Evolutionary conservation across 2,888 invertebrate species (phyloP), one percentile per base, ranked within the genome.

Genomic region (Oscheius sp.): DNA sequence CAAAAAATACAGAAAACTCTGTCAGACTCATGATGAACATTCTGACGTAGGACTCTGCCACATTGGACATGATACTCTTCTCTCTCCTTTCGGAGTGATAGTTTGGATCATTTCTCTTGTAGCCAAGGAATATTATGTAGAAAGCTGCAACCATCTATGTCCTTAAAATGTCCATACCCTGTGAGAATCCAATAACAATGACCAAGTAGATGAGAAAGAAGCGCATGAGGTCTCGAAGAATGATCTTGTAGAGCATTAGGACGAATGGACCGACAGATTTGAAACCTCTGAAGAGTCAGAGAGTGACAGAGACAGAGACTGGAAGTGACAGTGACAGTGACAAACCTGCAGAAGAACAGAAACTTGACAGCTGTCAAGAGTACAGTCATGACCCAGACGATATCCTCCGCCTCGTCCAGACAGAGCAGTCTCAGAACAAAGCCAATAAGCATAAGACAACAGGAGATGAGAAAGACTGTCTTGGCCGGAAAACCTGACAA

Each of bases 191-290:
- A 93, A 97, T 94, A 1, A 98, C 95, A 89, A 99, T 98, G 5
- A 99, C 95, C 79, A 95, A 91, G 89, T 98, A 98, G 88, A 99
- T 98, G 65, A 94, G 94, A 77, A 96, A 96, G 90, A 99, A 98
- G 79, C 98, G 92, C 53, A 97, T 92, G n/a, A 99, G 91, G 91
- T 99, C 98, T 73, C 97, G 96, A 93, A 94, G 94, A 65, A 98
- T 94, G 96, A 99, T 98, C 81, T 96, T 93, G 91, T 98, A 98
- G 85, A 99, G 96, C 97, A 98, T 98, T 83, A 97, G 95, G n/a
- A 98, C 98, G 92, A 98, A 98, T 0, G 98, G 98, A 2, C 98
- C 98, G 1, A 98, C 96, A 0, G 96, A 95, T 90, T 96, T 96
- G 91, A 98, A 97, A 7, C 97, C 97, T 88, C 98, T 96, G 91